Evolutionary conservation across 1,140 invertebrate genomes (phyloP).

Genomic region (Eueides isabella): DNA sequence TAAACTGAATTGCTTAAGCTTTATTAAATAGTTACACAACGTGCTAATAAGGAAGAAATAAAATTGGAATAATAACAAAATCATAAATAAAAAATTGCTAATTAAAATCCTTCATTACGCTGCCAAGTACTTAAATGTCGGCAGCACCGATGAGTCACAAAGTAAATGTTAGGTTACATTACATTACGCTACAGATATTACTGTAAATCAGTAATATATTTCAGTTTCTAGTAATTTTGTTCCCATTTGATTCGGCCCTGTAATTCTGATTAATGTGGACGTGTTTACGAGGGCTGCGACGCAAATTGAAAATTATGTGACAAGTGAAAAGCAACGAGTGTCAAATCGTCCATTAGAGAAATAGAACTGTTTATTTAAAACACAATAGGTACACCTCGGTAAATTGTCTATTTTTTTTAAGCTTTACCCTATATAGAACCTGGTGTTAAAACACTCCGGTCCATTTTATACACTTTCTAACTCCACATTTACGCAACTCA

Average conservation of each 20-base stretch:
- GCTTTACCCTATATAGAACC: too few relatives aligned
- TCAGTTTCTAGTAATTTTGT: slow-evolving; percentile 43
- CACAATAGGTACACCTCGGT: not conserved
- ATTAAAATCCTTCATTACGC: not conserved
- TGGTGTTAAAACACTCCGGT: too few relatives aligned
- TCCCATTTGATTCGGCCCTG: slow-evolving; percentile 42
- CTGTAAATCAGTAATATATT: slow-evolving; percentile 31
- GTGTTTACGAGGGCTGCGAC: slow-evolving; percentile 64
- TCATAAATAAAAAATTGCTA: not conserved
- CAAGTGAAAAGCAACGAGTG: slow-evolving; percentile 32
- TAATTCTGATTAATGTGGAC: slow-evolving; percentile 59
- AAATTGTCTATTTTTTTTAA: too few relatives aligned
- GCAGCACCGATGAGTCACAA: not conserved
- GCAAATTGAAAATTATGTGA: slow-evolving; percentile 76
- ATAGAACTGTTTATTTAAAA: slow-evolving; percentile 34
- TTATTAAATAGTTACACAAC: too few relatives aligned
- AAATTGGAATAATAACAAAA: too few relatives aligned
- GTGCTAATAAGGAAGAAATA: too few relatives aligned
- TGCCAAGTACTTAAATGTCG: too few relatives aligned
- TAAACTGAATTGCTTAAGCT: too few relatives aligned
- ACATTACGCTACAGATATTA: slow-evolving; percentile 25
- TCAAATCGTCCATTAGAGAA: slow-evolving; percentile 24
- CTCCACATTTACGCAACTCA: too few relatives aligned
- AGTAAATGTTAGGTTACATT: slow-evolving; percentile 45
- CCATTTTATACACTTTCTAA: too few relatives aligned